Evolutionary conservation across 1,140 invertebrate genomes (phyloP).

Genomic region (Drosophila pachea): DNA sequence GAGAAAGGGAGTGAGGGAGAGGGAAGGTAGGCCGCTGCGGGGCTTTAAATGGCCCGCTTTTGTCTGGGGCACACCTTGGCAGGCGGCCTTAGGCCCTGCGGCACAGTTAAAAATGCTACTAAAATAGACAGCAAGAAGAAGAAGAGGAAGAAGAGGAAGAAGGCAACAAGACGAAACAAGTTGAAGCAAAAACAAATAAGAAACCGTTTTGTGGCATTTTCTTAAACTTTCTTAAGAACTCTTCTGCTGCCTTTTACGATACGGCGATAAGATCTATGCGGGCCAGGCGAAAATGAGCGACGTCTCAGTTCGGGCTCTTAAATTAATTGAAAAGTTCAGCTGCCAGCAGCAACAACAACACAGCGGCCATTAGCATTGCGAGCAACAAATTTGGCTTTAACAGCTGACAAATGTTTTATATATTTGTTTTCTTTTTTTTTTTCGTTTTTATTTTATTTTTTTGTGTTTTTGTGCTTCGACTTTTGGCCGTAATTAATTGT

Average conservation of each 20-base stretch:
- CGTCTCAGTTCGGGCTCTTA: conserved; percentile 45
- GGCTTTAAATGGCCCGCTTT: conserved; percentile 52
- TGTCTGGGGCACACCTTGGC: conserved; percentile 62
- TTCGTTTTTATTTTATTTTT: conserved; percentile 36
- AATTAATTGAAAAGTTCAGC: conserved; percentile 75
- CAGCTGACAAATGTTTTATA: conserved; percentile 65
- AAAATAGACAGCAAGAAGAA: conserved; percentile 54
- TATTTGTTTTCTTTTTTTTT: conserved; percentile 1
- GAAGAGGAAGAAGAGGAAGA: conserved; percentile 3
- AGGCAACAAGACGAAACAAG: conserved; percentile 22
- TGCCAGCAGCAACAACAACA: conserved; percentile 41
- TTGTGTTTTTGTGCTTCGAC: too few relatives aligned
- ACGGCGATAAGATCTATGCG: conserved; percentile 70
- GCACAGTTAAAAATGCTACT: conserved; percentile 53
- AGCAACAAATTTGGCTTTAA: conserved; percentile 62
- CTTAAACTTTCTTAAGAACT: conserved; percentile 69
- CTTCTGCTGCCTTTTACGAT: conserved; percentile 61
- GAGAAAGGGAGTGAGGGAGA: neutral
- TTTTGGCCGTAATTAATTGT: conserved; percentile 38
- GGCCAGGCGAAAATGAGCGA: conserved; percentile 51
- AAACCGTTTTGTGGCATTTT: conserved; percentile 51
- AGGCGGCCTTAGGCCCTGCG: conserved; percentile 36
- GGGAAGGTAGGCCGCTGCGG: conserved; percentile 35
- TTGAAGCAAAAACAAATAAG: conserved; percentile 21
- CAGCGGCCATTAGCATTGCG: conserved; percentile 64